Evolutionary conservation across 2,113 vertebrate species (phyloP).

Genomic region (Macquaria ambigua): DNA sequence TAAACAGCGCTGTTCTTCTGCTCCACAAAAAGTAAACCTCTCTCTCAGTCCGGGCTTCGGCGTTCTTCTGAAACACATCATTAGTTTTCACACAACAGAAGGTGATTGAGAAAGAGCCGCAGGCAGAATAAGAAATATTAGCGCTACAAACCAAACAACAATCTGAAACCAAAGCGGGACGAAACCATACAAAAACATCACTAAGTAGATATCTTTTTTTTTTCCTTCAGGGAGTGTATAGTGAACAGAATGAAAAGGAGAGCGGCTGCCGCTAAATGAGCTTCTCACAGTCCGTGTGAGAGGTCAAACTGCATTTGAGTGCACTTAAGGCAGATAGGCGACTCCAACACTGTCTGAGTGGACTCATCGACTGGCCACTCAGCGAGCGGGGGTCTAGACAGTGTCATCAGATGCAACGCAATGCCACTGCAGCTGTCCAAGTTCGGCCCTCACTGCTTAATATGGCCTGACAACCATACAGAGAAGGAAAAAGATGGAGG

Average conservation of each 20-base stretch:
- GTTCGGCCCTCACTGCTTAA: conserved; percentile 67
- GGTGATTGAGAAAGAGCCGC: conserved; percentile 68
- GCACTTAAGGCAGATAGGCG: conserved; percentile 84
- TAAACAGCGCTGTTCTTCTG: conserved; percentile 57
- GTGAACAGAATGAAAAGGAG: conserved; percentile 63
- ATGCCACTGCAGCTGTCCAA: conserved; percentile 63
- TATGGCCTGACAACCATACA: conserved; percentile 60
- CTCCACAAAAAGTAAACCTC: conserved; percentile 50
- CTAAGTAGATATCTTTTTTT: conserved; percentile 68
- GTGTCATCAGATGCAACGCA: conserved; percentile 39
- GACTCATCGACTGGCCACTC: conserved; percentile 43
- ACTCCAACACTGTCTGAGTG: conserved; percentile 70
- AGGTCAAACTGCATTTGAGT: conserved; percentile 82
- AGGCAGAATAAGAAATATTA: conserved; percentile 73
- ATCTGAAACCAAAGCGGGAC: conserved; percentile 77
- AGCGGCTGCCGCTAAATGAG: conserved; percentile 57
- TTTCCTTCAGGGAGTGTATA: conserved; percentile 47
- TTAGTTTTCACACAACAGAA: conserved; percentile 65
- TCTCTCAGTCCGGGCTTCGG: conserved; percentile 39
- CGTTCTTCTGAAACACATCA: conserved; percentile 53
- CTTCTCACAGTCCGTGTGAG: conserved; percentile 67
- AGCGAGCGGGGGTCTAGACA: conserved; percentile 20
- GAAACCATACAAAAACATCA: conserved; percentile 77
- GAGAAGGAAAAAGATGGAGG: conserved; percentile 42
- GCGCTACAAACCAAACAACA: conserved; percentile 72